Conservation (phyloP, 64 coral and sea anemone species). For the Dendrophyllia cribrosa region DNA sequence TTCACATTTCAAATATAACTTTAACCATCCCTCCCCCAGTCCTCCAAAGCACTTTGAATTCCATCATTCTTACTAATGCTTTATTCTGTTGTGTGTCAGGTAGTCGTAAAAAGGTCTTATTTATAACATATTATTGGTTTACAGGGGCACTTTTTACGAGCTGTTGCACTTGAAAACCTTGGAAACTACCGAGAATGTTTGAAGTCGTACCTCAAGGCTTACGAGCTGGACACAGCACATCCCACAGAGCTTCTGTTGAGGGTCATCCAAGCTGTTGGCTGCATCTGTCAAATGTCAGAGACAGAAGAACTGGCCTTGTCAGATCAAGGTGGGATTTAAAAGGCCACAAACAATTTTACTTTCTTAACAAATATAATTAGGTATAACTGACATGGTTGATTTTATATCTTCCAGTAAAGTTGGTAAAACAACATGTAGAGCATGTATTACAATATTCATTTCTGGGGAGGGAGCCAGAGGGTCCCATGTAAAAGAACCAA, state of each 20-base stretch:
- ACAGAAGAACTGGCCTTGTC: slow-evolving; percentile 48
- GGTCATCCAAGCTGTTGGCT: slow-evolving; percentile 57
- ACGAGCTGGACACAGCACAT: slow-evolving; percentile 67
- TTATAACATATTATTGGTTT: background rate
- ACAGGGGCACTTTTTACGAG: slow-evolving; percentile 82
- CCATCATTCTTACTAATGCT: too few species aligned
- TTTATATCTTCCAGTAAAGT: too few species aligned
- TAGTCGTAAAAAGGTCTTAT: background rate
- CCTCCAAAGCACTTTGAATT: too few species aligned
- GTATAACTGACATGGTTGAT: background rate
- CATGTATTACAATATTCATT: too few species aligned
- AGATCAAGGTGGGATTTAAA: slow-evolving; percentile 31
- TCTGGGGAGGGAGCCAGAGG: too few species aligned
- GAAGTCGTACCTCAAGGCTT: slow-evolving; percentile 73
- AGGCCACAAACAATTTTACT: background rate
- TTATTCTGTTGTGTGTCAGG: too few species aligned
- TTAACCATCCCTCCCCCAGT: too few species aligned
- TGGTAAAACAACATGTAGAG: too few species aligned
- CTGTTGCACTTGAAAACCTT: slow-evolving; percentile 79
- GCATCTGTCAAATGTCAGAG: slow-evolving; percentile 67
- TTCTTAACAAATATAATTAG: too few species aligned
- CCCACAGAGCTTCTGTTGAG: slow-evolving; percentile 59
- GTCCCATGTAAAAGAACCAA: too few species aligned
- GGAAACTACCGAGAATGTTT: slow-evolving; percentile 72
- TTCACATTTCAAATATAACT: too few species aligned